These are phyloP conservation scores for Pipra filicauda DNA, from an alignment of 2,113 vertebrate species.

Conservation along the genomic window DNA sequence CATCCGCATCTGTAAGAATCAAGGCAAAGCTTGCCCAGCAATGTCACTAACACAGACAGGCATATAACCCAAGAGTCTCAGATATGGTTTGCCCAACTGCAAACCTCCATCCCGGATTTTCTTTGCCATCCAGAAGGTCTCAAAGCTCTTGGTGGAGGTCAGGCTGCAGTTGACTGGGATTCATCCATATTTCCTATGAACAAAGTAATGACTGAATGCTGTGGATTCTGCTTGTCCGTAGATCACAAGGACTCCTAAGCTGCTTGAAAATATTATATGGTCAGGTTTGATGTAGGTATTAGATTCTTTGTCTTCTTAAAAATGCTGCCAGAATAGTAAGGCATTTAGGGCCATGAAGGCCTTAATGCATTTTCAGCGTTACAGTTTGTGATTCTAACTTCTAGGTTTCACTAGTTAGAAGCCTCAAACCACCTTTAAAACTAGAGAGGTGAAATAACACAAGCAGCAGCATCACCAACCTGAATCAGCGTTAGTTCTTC, in stretches of 20 bases:
- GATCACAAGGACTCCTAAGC: not conserved
- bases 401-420: not conserved
- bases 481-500: not conserved
- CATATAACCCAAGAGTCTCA: not conserved
- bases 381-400: not conserved
- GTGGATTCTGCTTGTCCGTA: not conserved
- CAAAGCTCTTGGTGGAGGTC: not conserved
- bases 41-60: not conserved
- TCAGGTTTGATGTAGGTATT: not conserved
- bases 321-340: not conserved
- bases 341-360: not conserved
- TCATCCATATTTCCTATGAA: not conserved
- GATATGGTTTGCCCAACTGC: not conserved
- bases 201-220: not conserved
- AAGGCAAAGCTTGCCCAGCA: not conserved
- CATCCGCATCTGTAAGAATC: not conserved
- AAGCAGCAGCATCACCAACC: not conserved
- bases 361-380: not conserved
- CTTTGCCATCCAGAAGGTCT: not conserved
- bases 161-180: not conserved
- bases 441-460: not conserved
- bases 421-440: not conserved
- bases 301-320: not conserved
- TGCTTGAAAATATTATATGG: not conserved
- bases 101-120: not conserved